Conservation (phyloP, 2,797 vertebrate genomes). For the Sebastes umbrosus region DNA sequence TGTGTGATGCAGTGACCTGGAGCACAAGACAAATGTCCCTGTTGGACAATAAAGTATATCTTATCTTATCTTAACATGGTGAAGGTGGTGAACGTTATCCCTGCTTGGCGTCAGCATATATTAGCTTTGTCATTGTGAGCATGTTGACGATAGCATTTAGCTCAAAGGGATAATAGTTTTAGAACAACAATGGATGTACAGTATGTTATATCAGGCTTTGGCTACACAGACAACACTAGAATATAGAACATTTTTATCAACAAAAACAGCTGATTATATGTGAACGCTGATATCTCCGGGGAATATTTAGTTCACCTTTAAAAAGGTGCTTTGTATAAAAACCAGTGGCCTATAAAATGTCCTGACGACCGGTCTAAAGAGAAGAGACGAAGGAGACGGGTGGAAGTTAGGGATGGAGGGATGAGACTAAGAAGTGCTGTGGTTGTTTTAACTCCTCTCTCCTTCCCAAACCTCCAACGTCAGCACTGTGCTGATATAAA, state of each 20-base stretch:
- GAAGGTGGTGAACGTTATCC: no score
- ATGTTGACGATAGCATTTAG: no score
- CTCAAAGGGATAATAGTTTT: no score
- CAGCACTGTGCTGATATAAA: slow-evolving; percentile 6
- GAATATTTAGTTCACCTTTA: not conserved
- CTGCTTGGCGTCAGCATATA: no score
- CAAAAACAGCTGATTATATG: not conserved
- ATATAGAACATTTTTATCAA: not conserved
- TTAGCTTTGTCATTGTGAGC: no score
- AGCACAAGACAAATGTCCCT: no score
- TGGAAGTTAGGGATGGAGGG: not conserved
- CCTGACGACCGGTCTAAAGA: slow-evolving; percentile 3
- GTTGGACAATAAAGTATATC: no score
- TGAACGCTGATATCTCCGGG: not conserved
- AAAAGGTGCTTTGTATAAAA: not conserved
- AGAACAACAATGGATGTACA: no score
- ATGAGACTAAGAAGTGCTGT: not conserved
- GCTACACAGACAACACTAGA: no score
- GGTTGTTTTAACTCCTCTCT: not conserved
- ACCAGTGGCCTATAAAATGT: not conserved
- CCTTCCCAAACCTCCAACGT: not conserved
- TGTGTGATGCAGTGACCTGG: no score
- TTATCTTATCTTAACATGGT: not conserved
- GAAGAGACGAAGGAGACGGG: not conserved
- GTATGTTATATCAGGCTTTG: no score